Evolutionary conservation across 2,113 vertebrate species (phyloP), one percentile per base, ranked within the genome.

Genomic region (Tretioscincus oriximinensis): DNA sequence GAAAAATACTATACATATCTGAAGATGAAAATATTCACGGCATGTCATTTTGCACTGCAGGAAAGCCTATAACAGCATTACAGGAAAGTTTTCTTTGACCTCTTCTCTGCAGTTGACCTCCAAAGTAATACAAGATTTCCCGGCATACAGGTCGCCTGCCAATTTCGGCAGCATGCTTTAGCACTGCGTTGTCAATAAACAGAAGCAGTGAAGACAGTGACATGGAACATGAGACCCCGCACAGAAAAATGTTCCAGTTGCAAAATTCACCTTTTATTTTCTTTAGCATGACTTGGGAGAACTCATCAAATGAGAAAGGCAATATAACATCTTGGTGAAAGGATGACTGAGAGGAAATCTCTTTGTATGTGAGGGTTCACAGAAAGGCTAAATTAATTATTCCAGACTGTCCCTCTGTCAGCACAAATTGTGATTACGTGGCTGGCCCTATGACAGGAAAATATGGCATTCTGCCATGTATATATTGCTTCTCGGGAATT

Each of bases 241-340:
- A 16, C 35, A 65, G 22, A 87, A 28, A n/a, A 47, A 63, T n/a
- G 72, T 78, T 86, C 28, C 54, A 54, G 1, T 24, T 24, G 21
- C 35, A 80, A 81, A 8, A 80, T 88, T 12, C n/a, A 84, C 16
- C 66, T 76, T 79, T 78, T 74, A 58, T 28, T 29, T 78, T 31
- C 45, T 72, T 81, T 83, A 16, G 22, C 83, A 5, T 35, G 54
- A 71, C 12, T 86, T 81, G 76, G 61, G 16, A 82, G 29, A 58
- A 58, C 54, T 0, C 24, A 60, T 22, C 47, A 67, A 6, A 31
- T 82, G 26, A 77, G 21, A 21, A 73, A n/a, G 49, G 21, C 49
- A 29, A 20, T 28, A 29, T 76, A 78, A n/a, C 2, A 14, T 1
- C 70, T 35, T 3, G 16, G 1, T 77, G 60, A 78, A 60, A 64